Base-by-base conservation (phyloP, 2,888 invertebrate species). In the Entomobrya multifasciata region DNA sequence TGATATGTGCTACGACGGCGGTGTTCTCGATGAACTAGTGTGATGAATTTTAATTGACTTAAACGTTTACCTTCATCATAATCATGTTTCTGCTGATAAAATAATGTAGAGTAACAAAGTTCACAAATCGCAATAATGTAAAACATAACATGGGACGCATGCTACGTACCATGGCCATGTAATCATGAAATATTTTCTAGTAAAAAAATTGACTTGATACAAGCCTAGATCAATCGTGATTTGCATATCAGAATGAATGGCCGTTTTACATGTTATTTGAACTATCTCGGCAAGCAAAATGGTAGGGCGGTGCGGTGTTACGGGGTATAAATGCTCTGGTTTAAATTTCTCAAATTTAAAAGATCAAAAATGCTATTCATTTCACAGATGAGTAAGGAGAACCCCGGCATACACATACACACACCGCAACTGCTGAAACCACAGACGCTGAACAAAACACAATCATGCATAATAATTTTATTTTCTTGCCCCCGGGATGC, bases 161-260 rank as follows among this genome's bases (percentile, higher is more conserved):
- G 86, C 86, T 86, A 86, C 11, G 27, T 22, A 52, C 5, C 3
- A 17, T 36, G 15, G 41, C 10, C 65, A 65, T 36, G 17, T 20
- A 65, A 49, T 62, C 60, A 85, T 80, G 74, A 86, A 79, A 80
- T 80, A 86, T 80, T 86, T 76, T 57, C 55, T 60, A 79, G 52
- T 74, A 74, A 74, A 80, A 74, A 86, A 60, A 1, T 79, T 72
- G 79, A 74, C 74, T 86, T 80, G 30, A 25, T 36, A 65, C 76
- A 62, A 76, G 80, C 52, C 30, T 36, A 83, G 62, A 84, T 84
- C 86, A 86, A 81, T 80, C 86, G 86, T 80, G 86, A 86, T 86
- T 86, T 76, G 86, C 86, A 86, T 86, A 70, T 76, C 52, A 62
- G 80, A 86, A 86, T 83, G 76, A 76, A 30, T 74, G 72, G 78